A percentile compares a stretch with the other conserved stretches of the same genome.
Conservation (phyloP, 2,113 vertebrate species). For the Irena cyanogastra region DNA sequence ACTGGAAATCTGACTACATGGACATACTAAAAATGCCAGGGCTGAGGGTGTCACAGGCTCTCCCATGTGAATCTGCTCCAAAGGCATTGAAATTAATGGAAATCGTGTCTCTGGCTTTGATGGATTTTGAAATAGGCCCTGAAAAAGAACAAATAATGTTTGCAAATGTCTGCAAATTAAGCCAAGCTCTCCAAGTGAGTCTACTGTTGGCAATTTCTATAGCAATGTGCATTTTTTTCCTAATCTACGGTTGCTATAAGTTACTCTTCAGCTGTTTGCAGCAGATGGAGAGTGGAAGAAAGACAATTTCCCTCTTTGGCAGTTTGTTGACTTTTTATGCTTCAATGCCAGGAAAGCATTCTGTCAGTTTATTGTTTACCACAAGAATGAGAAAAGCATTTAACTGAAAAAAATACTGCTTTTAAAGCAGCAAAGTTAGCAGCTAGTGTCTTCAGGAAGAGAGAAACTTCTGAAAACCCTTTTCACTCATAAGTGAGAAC, state of each 20-base stretch:
- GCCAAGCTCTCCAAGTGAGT: not conserved
- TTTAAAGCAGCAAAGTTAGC: not conserved
- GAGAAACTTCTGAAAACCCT: not conserved
- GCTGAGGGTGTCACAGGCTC: not conserved
- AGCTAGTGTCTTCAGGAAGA: not conserved
- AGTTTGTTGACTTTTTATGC: not conserved
- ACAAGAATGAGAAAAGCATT: not conserved
- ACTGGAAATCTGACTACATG: not conserved
- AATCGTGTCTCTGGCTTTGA: not conserved
- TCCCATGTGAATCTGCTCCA: not conserved
- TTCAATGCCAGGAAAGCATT: not conserved
- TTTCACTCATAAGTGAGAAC: not conserved
- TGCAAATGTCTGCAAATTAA: conserved; percentile 28
- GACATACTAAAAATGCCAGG: not conserved
- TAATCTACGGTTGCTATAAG: conserved; percentile 20
- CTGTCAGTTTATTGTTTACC: conserved; percentile 1
- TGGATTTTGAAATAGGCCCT: not conserved
- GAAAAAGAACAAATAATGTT: conserved; percentile 22
- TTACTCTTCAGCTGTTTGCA: conserved; percentile 33
- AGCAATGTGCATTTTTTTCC: conserved; percentile 22
- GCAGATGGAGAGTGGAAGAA: conserved; percentile 29
- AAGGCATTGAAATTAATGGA: not conserved
- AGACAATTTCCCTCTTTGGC: not conserved
- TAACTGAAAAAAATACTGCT: not conserved
- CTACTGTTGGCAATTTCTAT: conserved; percentile 5